These are phyloP conservation scores for Palythoa caribaeorum DNA, from an alignment of 92 coral and sea anemone species.

Conservation along the genomic window DNA sequence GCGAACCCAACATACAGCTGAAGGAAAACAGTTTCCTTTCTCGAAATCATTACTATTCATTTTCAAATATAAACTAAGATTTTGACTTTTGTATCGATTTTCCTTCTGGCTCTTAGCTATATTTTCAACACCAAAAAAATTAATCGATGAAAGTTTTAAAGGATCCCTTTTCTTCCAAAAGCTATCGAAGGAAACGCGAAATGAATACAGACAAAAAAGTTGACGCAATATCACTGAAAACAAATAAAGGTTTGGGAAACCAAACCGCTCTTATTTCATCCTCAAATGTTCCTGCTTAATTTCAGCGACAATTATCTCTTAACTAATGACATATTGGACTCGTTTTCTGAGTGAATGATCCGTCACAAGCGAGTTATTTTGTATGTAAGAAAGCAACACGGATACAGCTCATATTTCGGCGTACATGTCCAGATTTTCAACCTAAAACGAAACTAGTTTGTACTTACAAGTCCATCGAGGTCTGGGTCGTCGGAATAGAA, in stretches of 20 bases:
- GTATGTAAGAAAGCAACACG: slow-evolving; percentile 31
- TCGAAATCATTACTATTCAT: slow-evolving; percentile 14
- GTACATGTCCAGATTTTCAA: background rate
- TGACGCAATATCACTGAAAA: slow-evolving; percentile 40
- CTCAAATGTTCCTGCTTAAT: slow-evolving; percentile 29
- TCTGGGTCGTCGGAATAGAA: slow-evolving; percentile 94
- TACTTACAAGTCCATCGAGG: slow-evolving; percentile 93
- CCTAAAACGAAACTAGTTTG: background rate
- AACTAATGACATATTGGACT: slow-evolving; percentile 51
- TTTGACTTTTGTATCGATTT: background rate
- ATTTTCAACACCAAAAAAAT: slow-evolving; percentile 10
- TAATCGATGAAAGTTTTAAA: background rate
- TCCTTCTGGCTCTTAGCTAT: background rate
- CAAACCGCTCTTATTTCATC: slow-evolving; percentile 25
- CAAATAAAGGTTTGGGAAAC: background rate
- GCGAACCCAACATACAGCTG: slow-evolving; percentile 3
- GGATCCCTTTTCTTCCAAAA: background rate
- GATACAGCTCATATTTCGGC: background rate
- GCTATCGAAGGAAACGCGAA: background rate
- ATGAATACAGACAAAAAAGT: background rate
- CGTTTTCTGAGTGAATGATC: slow-evolving; percentile 45
- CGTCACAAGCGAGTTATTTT: slow-evolving; percentile 49
- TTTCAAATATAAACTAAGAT: background rate
- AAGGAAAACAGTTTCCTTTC: background rate
- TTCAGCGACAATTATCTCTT: slow-evolving; percentile 44